A percentile compares a stretch with the other conserved stretches of the same genome.
Evolutionary conservation across 1,140 invertebrate species (phyloP).

Genomic region (Zaprionus ornatus): DNA sequence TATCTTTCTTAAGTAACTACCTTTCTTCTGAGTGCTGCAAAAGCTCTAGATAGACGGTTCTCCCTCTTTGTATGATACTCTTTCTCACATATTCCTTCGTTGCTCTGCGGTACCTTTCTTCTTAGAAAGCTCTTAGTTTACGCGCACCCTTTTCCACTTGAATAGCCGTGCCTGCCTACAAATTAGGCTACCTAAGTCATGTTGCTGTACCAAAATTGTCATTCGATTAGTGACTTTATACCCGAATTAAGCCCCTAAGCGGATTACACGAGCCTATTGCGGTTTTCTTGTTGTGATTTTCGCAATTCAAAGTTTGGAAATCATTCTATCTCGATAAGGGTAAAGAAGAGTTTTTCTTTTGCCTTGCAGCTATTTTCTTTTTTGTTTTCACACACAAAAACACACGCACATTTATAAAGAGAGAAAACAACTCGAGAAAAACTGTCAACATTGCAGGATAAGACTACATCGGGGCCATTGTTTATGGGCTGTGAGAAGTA

Average conservation of each 20-base stretch:
- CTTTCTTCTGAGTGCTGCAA: not conserved
- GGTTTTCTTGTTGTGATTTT: conserved; percentile 29
- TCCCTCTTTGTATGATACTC: too few species aligned
- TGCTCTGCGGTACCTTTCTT: not conserved
- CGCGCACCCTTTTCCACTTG: conserved; percentile 47
- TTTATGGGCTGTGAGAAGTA: conserved; percentile 51
- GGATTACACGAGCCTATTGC: conserved; percentile 33
- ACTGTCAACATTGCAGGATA: conserved; percentile 50
- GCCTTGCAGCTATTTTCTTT: conserved; percentile 20
- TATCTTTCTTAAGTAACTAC: too few species aligned
- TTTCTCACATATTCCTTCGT: not conserved
- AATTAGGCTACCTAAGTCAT: conserved; percentile 34
- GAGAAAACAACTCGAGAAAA: not conserved
- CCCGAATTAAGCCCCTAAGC: conserved; percentile 35
- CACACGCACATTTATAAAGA: conserved; percentile 1
- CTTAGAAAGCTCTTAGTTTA: not conserved
- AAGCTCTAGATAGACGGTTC: not conserved
- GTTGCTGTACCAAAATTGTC: conserved; percentile 34
- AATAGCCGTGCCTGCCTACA: conserved; percentile 29
- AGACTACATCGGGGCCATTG: conserved; percentile 36
- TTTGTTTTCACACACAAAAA: conserved; percentile 30
- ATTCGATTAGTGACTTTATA: conserved; percentile 20
- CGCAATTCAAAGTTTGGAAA: conserved; percentile 36
- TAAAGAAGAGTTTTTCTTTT: conserved; percentile 4
- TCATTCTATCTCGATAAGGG: conserved; percentile 41